Evolutionary conservation across 2,113 vertebrate species (phyloP).

Genomic region (Talpa occidentalis): DNA sequence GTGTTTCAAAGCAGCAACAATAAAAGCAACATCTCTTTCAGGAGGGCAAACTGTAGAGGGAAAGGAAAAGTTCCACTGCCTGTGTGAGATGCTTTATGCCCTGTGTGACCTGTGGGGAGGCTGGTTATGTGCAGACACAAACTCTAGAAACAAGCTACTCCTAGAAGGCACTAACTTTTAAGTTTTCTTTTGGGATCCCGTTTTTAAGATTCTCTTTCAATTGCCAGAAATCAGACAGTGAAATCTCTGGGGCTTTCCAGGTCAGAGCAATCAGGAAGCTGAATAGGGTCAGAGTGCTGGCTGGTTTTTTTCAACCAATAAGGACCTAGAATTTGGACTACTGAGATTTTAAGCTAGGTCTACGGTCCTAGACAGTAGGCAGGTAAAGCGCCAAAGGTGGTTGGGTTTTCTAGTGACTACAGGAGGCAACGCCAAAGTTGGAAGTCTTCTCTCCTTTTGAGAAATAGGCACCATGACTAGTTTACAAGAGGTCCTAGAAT

Average conservation of each 20-base stretch:
- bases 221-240: neutral
- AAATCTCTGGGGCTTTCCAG: slow-evolving; percentile 41
- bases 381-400: neutral
- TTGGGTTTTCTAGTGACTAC: neutral
- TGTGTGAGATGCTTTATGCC: accelerated
- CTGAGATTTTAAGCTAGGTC: neutral
- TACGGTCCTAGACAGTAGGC: neutral
- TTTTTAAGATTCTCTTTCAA: slow-evolving; percentile 33
- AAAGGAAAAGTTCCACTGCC: neutral
- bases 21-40: neutral
- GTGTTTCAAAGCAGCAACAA: slow-evolving; percentile 51
- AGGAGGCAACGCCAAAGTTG: neutral
- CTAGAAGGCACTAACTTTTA: neutral
- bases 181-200: neutral
- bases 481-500: neutral
- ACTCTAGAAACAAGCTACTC: neutral
- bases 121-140: neutral
- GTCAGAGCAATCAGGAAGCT: neutral
- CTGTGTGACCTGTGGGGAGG: neutral
- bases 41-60: neutral
- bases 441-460: neutral
- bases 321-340: neutral
- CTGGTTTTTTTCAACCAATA: neutral
- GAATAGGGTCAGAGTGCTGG: neutral
- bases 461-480: neutral